phyloP scores from a whole-genome alignment of 2,113 vertebrate genomes.

The Cyphomyrus plagiostoma region DNA sequence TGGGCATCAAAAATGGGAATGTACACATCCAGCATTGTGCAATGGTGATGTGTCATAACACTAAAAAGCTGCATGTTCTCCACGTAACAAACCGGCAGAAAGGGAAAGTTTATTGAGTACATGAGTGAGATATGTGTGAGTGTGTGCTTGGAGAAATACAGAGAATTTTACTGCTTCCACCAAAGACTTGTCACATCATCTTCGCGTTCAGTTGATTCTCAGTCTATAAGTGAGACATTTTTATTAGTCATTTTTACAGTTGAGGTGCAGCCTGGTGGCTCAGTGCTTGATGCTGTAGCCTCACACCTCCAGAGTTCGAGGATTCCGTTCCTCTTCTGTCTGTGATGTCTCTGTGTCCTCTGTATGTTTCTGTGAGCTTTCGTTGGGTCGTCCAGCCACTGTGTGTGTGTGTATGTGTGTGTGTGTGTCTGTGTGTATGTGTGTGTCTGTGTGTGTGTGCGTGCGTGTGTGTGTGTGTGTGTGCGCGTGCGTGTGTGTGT shows the following conservation, averaged over 20 bases:
- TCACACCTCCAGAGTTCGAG: background rate
- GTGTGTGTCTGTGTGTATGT: no score
- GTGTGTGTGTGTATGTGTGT: no score
- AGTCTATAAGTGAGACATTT: background rate
- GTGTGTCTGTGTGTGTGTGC: no score
- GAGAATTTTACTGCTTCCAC: background rate
- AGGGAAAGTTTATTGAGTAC: background rate
- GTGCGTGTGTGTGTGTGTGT: no score
- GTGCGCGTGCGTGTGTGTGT: no score
- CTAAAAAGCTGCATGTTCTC: background rate
- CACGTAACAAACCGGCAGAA: background rate
- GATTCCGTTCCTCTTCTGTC: background rate
- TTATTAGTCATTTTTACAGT: constrained; percentile 7
- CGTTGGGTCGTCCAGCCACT: background rate
- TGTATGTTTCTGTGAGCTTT: background rate
- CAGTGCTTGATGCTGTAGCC: background rate
- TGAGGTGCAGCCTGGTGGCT: background rate
- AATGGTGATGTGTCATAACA: background rate
- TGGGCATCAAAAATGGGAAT: background rate
- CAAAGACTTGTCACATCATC: background rate
- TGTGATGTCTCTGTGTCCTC: background rate
- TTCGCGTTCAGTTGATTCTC: background rate
- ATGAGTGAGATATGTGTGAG: background rate
- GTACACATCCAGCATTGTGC: background rate
- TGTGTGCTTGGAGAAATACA: background rate